Conservation (phyloP, 2,797 vertebrate genomes). For the Poeciliopsis turneri region DNA sequence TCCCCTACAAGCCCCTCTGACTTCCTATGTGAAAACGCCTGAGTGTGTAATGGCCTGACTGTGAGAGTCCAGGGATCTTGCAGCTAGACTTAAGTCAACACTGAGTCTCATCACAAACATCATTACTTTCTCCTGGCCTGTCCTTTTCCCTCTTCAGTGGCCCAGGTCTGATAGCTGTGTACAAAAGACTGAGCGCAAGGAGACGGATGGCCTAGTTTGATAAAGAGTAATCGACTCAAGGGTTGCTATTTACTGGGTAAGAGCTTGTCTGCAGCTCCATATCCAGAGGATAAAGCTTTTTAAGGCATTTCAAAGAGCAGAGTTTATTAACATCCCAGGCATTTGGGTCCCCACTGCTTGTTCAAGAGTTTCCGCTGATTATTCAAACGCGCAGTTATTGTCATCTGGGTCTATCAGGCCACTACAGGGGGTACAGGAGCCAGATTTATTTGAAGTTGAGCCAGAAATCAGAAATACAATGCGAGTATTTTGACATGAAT, state of each 20-base stretch:
- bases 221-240: slow-evolving; percentile 55
- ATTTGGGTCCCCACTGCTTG: slow-evolving; percentile 16
- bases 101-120: slow-evolving; percentile 74
- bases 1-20: slow-evolving; percentile 41
- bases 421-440: slow-evolving; percentile 23
- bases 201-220: slow-evolving; percentile 69
- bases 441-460: slow-evolving; percentile 19
- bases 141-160: slow-evolving; percentile 63
- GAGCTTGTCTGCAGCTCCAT: slow-evolving; percentile 30
- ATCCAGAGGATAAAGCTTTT: slow-evolving; percentile 24
- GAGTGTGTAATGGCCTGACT: slow-evolving; percentile 63
- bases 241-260: slow-evolving; percentile 40
- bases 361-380: slow-evolving; percentile 38
- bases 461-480: slow-evolving; percentile 24
- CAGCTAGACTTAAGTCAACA: slow-evolving; percentile 73
- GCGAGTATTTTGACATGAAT: slow-evolving; percentile 47
- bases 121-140: slow-evolving; percentile 72
- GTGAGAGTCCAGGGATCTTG: slow-evolving; percentile 67
- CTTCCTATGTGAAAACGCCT: slow-evolving; percentile 46
- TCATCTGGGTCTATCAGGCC: slow-evolving; percentile 34
- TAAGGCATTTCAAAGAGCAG: slow-evolving; percentile 15
- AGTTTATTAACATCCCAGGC: slow-evolving; percentile 26
- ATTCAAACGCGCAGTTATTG: slow-evolving; percentile 32
- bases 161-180: slow-evolving; percentile 61
- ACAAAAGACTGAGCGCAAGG: slow-evolving; percentile 47